Evolutionary conservation across 2,888 invertebrate species (phyloP), one percentile per base, ranked within the genome.

Genomic region (Homarus gammarus): DNA sequence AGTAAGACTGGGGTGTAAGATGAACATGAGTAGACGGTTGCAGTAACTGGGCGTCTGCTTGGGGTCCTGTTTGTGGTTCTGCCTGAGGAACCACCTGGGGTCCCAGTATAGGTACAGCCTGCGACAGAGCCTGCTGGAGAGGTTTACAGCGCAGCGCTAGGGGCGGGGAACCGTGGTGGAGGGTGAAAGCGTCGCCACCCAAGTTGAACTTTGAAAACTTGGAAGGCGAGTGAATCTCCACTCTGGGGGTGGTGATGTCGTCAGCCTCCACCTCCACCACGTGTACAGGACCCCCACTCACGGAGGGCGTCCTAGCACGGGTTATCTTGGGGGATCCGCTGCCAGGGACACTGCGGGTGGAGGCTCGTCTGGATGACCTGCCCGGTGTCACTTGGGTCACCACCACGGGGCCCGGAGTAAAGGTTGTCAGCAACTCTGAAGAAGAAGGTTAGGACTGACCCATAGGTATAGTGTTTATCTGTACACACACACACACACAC

Each of bases 231-330:
- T 83, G 77, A 3, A 88, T 83, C 49, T 88, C 88, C 75, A 88
- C 82, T 6, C 75, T 68, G 12, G 88, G 88, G 27, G 83, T 64
- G 27, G 83, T 88, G n/a, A 83, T 83, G 56, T 36, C 77, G 61
- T 88, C 88, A 15, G 77, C 75, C 49, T 88, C 88, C 70, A 88
- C 88, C 68, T 88, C 88, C 75, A 88, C 83, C 68, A 88, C 88
- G 49, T 83, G 56, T 22, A 83, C 83, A n/a, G 88, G 83, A 12
- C 82, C 83, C 12, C 88, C 88, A 27, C 88, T n/a, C 0, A 61
- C 36, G 18, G 87, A 73, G 2, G 51, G 75, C 33, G 68, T 64
- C 27, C 82, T 64, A 6, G 44, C 68, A 27, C 44, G 38, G 15
- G 6, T 15, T 12, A 36, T n/a, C 38, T 70, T 22, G 33, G 68